A percentile compares a stretch with the other conserved stretches of the same genome.
Evolutionary conservation across 2,888 invertebrate species (phyloP).

Genomic region (Ornithoptera priamus): DNA sequence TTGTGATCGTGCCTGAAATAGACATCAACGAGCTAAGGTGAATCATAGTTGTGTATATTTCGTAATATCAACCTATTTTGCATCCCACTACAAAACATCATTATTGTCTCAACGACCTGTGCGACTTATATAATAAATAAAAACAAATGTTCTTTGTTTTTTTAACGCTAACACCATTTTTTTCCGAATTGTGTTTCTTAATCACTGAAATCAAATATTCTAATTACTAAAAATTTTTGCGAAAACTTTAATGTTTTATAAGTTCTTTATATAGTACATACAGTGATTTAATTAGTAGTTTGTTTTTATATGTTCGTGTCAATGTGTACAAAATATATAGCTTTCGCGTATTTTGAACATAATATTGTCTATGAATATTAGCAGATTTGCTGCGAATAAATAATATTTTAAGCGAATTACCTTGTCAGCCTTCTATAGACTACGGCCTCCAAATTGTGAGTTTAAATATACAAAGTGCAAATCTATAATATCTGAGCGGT

Average conservation of each 20-base stretch:
- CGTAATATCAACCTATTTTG: constrained; percentile 11
- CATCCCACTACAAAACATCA: neutral
- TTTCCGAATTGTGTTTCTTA: neutral
- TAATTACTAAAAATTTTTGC: no score
- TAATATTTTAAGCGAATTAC: constrained; percentile 49
- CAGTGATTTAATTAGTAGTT: no score
- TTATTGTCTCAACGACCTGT: constrained; percentile 1
- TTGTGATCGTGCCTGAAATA: constrained; percentile 6
- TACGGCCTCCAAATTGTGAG: constrained; percentile 34
- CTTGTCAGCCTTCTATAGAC: constrained; percentile 46
- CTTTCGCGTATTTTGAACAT: neutral
- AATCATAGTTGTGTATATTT: constrained; percentile 1
- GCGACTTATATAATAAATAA: neutral
- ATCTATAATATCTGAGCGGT: constrained; percentile 22
- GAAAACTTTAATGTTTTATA: no score
- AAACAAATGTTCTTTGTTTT: neutral
- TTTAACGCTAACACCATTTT: neutral
- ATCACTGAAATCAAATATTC: no score
- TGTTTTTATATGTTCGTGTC: no score
- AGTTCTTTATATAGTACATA: no score
- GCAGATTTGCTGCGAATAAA: constrained; percentile 29
- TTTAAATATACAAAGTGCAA: constrained; percentile 34
- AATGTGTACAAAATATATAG: no score
- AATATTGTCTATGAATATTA: neutral
- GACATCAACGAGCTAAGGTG: constrained; percentile 21